Conservation (phyloP, 2,888 invertebrate species). For the Erebia aethiops region DNA sequence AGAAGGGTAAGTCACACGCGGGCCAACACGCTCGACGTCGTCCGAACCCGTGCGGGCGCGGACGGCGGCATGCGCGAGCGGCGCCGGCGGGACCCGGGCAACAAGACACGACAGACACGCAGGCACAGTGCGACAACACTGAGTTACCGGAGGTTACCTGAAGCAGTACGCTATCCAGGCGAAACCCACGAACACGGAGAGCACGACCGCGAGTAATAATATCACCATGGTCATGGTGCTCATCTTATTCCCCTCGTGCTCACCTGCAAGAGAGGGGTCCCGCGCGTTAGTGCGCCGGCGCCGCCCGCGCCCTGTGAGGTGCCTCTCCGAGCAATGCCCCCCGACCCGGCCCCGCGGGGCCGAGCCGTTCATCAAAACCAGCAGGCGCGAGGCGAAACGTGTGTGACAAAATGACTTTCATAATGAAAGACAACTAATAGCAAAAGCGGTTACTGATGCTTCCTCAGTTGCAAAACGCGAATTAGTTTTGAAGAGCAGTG, state of each 20-base stretch:
- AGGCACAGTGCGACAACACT: slow-evolving; percentile 79
- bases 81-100: slow-evolving; percentile 56
- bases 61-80: slow-evolving; percentile 58
- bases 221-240: slow-evolving; percentile 95
- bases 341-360: slow-evolving; percentile 50
- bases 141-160: slow-evolving; percentile 88
- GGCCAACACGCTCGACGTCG: slow-evolving; percentile 51
- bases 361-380: slow-evolving; percentile 3
- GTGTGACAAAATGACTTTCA: neutral
- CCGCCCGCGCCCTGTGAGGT: slow-evolving; percentile 61
- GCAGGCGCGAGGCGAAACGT: neutral
- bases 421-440: neutral
- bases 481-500: slow-evolving; percentile 68
- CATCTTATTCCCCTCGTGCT: slow-evolving; percentile 90
- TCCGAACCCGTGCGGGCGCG: slow-evolving; percentile 40
- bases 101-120: slow-evolving; percentile 61
- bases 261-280: slow-evolving; percentile 86
- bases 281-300: slow-evolving; percentile 80
- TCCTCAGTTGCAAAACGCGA: slow-evolving; percentile 7
- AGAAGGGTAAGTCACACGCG: slow-evolving; percentile 64
- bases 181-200: slow-evolving; percentile 97
- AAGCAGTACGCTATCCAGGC: slow-evolving; percentile 97
- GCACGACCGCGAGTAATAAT: slow-evolving; percentile 95
- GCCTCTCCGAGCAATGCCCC: slow-evolving; percentile 44
- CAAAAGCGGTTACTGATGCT: slow-evolving; percentile 5